Conservation (phyloP, 1,140 invertebrate genomes). For the Gonioctena quinquepunctata region DNA sequence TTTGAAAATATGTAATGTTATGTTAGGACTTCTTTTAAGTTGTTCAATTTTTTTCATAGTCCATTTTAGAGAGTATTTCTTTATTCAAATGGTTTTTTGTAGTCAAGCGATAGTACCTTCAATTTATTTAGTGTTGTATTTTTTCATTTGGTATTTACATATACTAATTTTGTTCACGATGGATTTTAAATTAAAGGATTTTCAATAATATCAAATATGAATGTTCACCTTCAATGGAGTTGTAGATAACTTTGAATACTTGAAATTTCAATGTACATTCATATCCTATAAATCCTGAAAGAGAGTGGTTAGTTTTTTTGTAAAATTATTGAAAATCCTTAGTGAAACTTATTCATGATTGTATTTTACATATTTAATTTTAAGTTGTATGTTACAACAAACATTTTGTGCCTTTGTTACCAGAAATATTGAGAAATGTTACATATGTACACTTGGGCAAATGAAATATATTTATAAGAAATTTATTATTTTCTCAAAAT, state of each 20-base stretch:
- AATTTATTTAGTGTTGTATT: not conserved
- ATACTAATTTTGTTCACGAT: not conserved
- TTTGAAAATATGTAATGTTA: not conserved
- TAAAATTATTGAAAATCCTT: not conserved
- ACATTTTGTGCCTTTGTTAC: slow-evolving; percentile 36
- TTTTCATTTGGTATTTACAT: not conserved
- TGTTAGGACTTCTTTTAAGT: not conserved
- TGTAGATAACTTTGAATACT: too few species aligned
- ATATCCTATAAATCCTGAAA: too few species aligned
- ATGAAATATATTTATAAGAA: slow-evolving; percentile 39
- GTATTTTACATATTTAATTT: slow-evolving; percentile 10
- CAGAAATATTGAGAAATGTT: slow-evolving; percentile 31
- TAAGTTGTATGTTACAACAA: slow-evolving; percentile 12
- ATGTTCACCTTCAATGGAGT: too few species aligned
- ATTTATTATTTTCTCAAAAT: slow-evolving; percentile 41
- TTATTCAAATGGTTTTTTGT: not conserved
- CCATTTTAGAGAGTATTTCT: not conserved
- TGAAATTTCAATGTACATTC: too few species aligned
- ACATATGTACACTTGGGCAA: slow-evolving; percentile 32
- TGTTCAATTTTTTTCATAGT: not conserved
- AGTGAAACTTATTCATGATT: not conserved
- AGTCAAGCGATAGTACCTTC: not conserved
- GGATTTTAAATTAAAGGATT: not conserved
- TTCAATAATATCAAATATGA: too few species aligned
- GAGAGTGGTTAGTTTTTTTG: too few species aligned